Percentiles rank a stretch among this genome's conserved stretches.
Evolutionary conservation across 2,797 vertebrate species (phyloP).

Genomic region (Alectoris magna): DNA sequence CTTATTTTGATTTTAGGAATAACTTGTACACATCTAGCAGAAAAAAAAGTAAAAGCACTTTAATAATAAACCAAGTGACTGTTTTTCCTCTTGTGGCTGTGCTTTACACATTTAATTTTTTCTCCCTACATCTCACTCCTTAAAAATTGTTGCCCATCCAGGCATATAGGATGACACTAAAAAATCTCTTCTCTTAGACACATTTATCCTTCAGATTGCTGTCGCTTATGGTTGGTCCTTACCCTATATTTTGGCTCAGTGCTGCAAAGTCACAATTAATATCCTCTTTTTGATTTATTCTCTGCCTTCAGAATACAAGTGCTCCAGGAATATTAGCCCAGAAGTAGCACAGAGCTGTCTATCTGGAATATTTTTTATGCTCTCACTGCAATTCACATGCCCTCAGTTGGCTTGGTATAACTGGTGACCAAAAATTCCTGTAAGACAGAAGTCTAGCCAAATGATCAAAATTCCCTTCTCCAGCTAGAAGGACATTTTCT

Average conservation of each 20-base stretch:
- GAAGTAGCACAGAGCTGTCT: not conserved
- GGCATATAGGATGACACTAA: not conserved
- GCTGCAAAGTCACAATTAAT: not conserved
- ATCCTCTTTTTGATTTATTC: slow-evolving; percentile 38
- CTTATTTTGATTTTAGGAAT: not conserved
- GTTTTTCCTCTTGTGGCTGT: slow-evolving; percentile 15
- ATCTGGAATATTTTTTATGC: not conserved
- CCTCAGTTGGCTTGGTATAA: not conserved
- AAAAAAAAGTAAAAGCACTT: not conserved
- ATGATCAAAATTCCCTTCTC: not conserved
- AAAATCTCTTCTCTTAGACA: not conserved
- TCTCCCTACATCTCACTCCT: not conserved
- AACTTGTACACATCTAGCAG: not conserved
- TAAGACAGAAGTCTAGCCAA: not conserved
- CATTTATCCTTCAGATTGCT: slow-evolving; percentile 7
- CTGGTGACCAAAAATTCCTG: not conserved
- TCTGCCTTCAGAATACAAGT: not conserved
- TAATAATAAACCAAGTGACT: not conserved
- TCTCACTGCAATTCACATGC: not conserved
- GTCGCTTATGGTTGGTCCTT: not conserved
- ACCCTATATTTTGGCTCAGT: slow-evolving; percentile 16
- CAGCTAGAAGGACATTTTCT: not conserved
- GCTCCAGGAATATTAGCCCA: not conserved
- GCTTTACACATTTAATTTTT: slow-evolving; percentile 21
- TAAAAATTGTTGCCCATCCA: not conserved